Base-by-base conservation (phyloP, 2,888 invertebrate genomes). In the Shargacucullia verbasci region DNA sequence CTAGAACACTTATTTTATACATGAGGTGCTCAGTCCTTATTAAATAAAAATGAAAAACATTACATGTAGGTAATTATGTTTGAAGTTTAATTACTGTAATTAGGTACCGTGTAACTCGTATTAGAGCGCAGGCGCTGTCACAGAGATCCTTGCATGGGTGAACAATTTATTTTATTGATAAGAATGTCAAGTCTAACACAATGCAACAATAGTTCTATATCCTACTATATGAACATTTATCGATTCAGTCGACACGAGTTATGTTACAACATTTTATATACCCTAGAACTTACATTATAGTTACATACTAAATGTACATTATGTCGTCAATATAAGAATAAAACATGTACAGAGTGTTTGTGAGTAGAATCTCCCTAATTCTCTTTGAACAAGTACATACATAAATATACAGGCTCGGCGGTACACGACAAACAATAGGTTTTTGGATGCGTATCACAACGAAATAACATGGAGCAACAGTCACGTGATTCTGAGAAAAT, bases 221-320 rank as follows among this genome's bases (percentile, higher is more conserved):
- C 7, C n/a, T 39, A 20, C 20, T 39, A 20, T 20, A 39, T 39
- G 20, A 39, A 39, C 39, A 39, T 20, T 39, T 39, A 2, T 39
- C 11, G 39, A 20, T 39, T 39, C 39, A 39, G 39, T 38, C 38
- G 15, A 39, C 39, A n/a, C 2, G 14, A 2, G 11, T 7, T 39
- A 39, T 39, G 39, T 39, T 39, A 39, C 20, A 39, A 15, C 11
- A n/a, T n/a, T n/a, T 39, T 39, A n/a, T 11, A n/a, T n/a, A 37
- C 5, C 34, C 12, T 35, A 13, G 13, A 7, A 33, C 1, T 35
- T 13, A 35, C 5, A 5, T 12, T 8, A 35, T 9, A 13, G 5
- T 11, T 38, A 15, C 10, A 10, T 38, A 1, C 14, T 10, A 15
- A 15, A 38, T 10, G 35, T 38, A 38, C 15, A 14, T 10, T 34